Evolutionary conservation across 1,140 invertebrate genomes (phyloP).

Genomic region (Zaprionus capensis): DNA sequence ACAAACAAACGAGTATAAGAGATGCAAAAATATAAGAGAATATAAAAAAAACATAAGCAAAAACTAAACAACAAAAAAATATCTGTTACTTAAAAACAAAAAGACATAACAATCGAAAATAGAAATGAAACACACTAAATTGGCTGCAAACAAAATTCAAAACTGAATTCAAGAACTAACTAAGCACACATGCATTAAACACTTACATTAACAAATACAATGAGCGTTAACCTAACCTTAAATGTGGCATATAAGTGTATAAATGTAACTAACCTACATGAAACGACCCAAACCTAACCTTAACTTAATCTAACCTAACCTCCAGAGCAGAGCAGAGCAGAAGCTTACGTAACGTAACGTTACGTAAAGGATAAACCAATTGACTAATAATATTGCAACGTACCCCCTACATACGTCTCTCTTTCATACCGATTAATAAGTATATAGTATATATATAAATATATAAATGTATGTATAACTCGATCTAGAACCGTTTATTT

Average conservation of each 20-base stretch:
- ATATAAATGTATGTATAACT: constrained; percentile 19
- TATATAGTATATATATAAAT: constrained; percentile 18
- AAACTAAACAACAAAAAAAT: not conserved
- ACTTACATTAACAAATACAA: constrained; percentile 30
- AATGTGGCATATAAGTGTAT: constrained; percentile 52
- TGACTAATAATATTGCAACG: constrained; percentile 64
- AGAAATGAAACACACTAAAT: constrained; percentile 46
- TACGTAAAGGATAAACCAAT: not conserved
- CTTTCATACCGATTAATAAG: constrained; percentile 45
- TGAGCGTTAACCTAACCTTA: constrained; percentile 31
- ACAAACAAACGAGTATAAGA: constrained; percentile 65
- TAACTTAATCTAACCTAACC: not conserved
- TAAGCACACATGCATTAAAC: constrained; percentile 25
- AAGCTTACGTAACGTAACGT: constrained; percentile 31
- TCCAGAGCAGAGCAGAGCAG: constrained; percentile 1
- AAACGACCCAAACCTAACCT: constrained; percentile 19
- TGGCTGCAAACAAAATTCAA: constrained; percentile 40
- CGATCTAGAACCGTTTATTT: constrained; percentile 51
- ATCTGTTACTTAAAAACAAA: constrained; percentile 71
- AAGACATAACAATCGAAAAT: constrained; percentile 30
- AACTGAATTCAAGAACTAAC: constrained; percentile 51
- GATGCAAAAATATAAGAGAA: constrained; percentile 43
- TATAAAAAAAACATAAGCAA: constrained; percentile 68
- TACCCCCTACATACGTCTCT: constrained; percentile 76
- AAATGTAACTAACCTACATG: constrained; percentile 55